These are phyloP conservation scores for Cyphomyrus plagiostoma DNA, from an alignment of 2,113 vertebrate genomes.

Conservation along the genomic window DNA sequence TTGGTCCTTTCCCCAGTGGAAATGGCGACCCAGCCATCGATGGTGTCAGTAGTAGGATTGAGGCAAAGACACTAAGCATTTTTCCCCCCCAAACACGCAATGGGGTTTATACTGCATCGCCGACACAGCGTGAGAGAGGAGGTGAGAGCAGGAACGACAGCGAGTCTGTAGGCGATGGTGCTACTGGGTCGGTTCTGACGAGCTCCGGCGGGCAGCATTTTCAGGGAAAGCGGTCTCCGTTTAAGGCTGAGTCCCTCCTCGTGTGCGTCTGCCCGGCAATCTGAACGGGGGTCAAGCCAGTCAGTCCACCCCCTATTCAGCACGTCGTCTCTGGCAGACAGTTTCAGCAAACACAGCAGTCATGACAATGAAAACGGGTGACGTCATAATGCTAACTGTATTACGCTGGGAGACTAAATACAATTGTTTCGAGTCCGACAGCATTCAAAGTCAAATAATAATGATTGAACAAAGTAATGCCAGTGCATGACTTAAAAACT, in stretches of 20 bases:
- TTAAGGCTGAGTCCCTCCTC: conserved; percentile 59
- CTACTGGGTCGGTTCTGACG: conserved; percentile 49
- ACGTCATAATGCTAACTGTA: conserved; percentile 30
- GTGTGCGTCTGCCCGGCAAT: neutral
- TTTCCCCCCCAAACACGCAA: conserved; percentile 16
- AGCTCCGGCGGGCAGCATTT: conserved; percentile 59
- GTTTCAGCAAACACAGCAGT: conserved; percentile 22
- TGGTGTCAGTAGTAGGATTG: conserved; percentile 52
- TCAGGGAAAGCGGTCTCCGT: conserved; percentile 54
- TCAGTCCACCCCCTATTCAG: conserved; percentile 20
- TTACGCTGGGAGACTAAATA: conserved; percentile 28
- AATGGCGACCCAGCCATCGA: conserved; percentile 45
- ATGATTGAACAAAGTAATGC: conserved; percentile 24
- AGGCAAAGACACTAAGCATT: conserved; percentile 46
- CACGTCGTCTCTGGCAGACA: conserved; percentile 37
- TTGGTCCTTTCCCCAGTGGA: conserved; percentile 65
- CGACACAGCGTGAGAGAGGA: neutral
- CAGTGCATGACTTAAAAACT: conserved; percentile 34
- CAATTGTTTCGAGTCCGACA: conserved; percentile 19
- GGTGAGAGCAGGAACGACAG: neutral
- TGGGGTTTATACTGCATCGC: conserved; percentile 17
- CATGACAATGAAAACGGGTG: neutral
- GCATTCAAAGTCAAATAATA: conserved; percentile 25
- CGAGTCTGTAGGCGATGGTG: conserved; percentile 41
- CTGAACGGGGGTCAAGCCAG: neutral